A percentile compares a stretch with the other conserved stretches of the same genome.
These are phyloP conservation scores for Prostheceraeus crozeri DNA, from an alignment of 2,888 invertebrate species.

Conservation along the genomic window DNA sequence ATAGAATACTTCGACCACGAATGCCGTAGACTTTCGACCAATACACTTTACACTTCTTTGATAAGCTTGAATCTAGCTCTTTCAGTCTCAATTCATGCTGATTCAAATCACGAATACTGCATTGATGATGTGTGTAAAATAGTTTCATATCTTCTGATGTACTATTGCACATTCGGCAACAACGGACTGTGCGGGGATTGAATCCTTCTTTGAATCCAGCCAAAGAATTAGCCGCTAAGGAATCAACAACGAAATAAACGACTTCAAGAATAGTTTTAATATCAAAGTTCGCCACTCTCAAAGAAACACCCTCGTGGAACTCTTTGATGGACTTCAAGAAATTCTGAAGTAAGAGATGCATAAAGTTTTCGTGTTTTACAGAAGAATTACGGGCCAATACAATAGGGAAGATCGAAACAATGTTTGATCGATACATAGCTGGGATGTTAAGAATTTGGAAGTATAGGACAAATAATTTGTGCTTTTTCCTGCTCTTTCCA, in stretches of 20 bases:
- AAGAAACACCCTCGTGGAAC: no score
- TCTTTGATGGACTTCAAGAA: no score
- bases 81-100: neutral
- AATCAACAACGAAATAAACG: no score
- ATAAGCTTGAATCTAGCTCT: neutral
- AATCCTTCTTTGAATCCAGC: neutral
- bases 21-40: neutral
- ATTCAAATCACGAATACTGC: neutral
- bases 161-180: constrained; percentile 1
- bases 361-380: no score
- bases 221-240: neutral
- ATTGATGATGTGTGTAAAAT: neutral
- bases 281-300: no score
- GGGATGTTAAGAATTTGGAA: constrained; percentile 1
- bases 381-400: neutral
- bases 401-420: neutral
- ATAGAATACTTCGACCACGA: neutral
- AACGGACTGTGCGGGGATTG: neutral
- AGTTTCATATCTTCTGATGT: neutral
- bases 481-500: neutral
- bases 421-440: neutral
- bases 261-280: no score
- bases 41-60: neutral
- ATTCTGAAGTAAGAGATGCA: no score
- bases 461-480: neutral